A percentile compares a stretch with the other conserved stretches of the same genome.
Evolutionary conservation across 30 jellyfish, hydroid and myxozoan species (phyloP).

Genomic region (Nemopilema nomurai): DNA sequence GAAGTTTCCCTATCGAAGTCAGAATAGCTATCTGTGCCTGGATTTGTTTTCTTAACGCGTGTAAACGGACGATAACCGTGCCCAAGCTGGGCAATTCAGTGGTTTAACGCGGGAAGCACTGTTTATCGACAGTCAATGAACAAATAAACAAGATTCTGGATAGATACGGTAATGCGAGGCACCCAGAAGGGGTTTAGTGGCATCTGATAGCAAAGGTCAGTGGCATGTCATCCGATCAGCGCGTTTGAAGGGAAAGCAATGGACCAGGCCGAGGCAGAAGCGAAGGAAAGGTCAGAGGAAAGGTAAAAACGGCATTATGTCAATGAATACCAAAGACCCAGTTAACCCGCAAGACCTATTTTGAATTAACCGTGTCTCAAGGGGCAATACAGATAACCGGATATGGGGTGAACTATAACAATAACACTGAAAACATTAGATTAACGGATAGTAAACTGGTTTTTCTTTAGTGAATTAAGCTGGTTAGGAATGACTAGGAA

Average conservation of each 20-base stretch:
- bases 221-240: background rate
- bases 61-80: too few species aligned
- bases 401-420: background rate
- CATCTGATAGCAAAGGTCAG: conserved; percentile 5
- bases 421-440: background rate
- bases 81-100: too few species aligned
- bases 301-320: conserved; percentile 28
- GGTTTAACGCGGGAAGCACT: background rate
- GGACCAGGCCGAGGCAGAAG: conserved; percentile 31
- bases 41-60: too few species aligned
- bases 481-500: background rate
- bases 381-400: background rate
- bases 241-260: background rate
- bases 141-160: conserved; percentile 26
- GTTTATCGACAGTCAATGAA: background rate
- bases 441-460: background rate
- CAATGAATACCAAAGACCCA: background rate
- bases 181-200: background rate
- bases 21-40: too few species aligned
- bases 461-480: background rate
- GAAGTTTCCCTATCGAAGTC: too few species aligned
- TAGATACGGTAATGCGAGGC: conserved; percentile 17
- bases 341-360: background rate
- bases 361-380: background rate
- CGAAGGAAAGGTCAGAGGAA: conserved; percentile 45